A percentile compares a stretch with the other conserved stretches of the same genome.
phyloP scores from a whole-genome alignment of 2,888 invertebrate genomes.

The Pecten maximus region DNA sequence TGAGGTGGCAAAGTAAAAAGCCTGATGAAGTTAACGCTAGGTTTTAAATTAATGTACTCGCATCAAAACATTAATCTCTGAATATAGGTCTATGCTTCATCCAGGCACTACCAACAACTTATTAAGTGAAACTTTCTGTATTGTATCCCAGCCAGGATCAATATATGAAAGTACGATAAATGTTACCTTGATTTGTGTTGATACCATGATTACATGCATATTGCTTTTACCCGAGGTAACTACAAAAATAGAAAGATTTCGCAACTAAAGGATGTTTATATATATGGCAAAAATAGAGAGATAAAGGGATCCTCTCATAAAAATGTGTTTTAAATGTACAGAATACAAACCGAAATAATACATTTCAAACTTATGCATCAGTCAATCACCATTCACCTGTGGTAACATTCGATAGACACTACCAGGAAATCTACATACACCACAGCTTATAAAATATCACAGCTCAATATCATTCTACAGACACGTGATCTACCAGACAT shows the following conservation, averaged over 20 bases:
- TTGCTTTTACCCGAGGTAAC: not conserved
- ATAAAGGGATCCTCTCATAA: not conserved
- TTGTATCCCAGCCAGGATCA: too few relatives aligned
- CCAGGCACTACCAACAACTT: not conserved
- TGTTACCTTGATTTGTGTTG: not conserved
- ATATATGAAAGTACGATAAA: too few relatives aligned
- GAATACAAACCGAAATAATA: too few relatives aligned
- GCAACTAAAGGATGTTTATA: not conserved
- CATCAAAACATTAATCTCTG: not conserved
- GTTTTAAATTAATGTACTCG: not conserved
- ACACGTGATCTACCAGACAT: not conserved
- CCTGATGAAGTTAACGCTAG: not conserved
- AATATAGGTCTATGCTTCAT: not conserved
- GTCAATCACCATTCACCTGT: not conserved
- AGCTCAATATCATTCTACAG: not conserved
- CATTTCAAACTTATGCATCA: not conserved
- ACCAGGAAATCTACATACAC: not conserved
- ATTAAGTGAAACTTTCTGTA: too few relatives aligned
- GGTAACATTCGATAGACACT: not conserved
- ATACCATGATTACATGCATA: not conserved
- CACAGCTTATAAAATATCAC: not conserved
- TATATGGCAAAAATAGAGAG: not conserved
- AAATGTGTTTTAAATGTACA: too few relatives aligned
- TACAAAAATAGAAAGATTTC: not conserved
- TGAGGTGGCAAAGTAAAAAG: not conserved